These are phyloP conservation scores for Dynastes maya DNA, from an alignment of 2,888 invertebrate species.

Conservation along the genomic window DNA sequence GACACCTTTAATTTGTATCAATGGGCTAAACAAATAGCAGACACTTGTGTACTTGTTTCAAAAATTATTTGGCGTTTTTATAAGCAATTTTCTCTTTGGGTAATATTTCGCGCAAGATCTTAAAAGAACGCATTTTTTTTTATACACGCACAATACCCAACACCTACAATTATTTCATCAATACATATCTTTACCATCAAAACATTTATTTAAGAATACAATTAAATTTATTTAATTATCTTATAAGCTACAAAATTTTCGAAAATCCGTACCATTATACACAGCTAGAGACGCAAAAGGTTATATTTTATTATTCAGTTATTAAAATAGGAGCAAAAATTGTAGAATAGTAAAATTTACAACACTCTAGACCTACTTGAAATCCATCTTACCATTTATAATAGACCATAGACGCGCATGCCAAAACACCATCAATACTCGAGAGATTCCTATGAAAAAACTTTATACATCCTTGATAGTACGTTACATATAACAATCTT, in stretches of 20 bases:
- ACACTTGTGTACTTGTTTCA: conserved; percentile 67
- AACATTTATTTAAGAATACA: no score
- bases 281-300: no score
- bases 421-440: background rate
- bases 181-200: no score
- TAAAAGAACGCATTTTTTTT: no score
- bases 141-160: no score
- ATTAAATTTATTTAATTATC: no score
- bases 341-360: background rate
- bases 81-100: background rate
- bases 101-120: background rate
- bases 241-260: no score
- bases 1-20: conserved; percentile 70
- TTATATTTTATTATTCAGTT: no score
- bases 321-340: no score
- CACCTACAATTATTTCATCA: no score
- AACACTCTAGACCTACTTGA: background rate
- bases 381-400: background rate
- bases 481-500: background rate
- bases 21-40: conserved; percentile 71
- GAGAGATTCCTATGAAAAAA: conserved; percentile 1
- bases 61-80: conserved; percentile 40
- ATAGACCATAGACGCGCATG: background rate
- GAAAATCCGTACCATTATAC: no score
- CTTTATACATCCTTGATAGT: background rate